These are phyloP conservation scores for Psilopsiagon aurifrons DNA, from an alignment of 2,113 vertebrate species.

Conservation along the genomic window DNA sequence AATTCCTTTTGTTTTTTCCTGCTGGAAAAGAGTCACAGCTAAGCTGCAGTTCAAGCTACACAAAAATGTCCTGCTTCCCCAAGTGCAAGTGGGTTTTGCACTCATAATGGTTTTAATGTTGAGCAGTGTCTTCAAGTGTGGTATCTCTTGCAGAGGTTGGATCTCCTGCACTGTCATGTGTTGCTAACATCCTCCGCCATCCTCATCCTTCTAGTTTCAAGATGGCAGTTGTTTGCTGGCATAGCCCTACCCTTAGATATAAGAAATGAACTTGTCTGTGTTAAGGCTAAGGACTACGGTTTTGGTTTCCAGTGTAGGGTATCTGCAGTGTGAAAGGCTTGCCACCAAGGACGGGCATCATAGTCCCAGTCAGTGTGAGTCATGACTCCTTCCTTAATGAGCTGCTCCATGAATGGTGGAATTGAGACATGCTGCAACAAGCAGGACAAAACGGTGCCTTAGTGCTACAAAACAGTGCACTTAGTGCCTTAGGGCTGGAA, in stretches of 20 bases:
- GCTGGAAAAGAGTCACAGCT: neutral
- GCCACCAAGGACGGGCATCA: neutral
- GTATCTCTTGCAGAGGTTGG: neutral
- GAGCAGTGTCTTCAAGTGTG: neutral
- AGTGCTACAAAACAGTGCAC: neutral
- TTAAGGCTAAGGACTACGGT: constrained; percentile 71
- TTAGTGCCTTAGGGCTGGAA: neutral
- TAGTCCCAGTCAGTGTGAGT: neutral
- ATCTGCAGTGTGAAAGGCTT: neutral
- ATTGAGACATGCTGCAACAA: neutral
- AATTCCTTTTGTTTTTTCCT: neutral
- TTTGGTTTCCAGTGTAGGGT: neutral
- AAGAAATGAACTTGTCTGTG: constrained; percentile 71
- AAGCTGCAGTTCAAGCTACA: neutral
- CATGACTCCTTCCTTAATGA: neutral
- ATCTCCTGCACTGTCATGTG: neutral
- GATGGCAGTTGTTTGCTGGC: neutral
- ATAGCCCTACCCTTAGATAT: neutral
- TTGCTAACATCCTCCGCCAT: neutral
- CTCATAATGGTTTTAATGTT: neutral
- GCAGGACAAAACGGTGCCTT: neutral
- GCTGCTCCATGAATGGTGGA: neutral
- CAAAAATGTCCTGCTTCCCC: neutral
- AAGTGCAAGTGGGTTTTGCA: neutral
- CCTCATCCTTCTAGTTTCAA: neutral